phyloP scores from a whole-genome alignment of 1,140 invertebrate species.

The Helicoverpa zea region DNA sequence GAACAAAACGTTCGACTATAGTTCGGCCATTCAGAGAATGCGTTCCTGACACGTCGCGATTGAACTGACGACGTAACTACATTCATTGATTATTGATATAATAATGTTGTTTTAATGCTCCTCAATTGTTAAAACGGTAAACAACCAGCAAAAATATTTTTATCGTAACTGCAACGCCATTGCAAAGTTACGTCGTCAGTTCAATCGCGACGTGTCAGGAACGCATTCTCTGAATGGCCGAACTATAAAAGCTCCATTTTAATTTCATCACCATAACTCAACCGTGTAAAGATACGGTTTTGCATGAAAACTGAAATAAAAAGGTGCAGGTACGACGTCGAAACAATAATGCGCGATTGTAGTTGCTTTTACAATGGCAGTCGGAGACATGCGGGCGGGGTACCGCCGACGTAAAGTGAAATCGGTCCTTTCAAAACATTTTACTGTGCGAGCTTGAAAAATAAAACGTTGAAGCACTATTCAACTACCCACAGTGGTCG shows the following conservation, averaged over 20 bases:
- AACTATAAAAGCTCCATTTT: constrained; percentile 79
- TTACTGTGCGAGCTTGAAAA: constrained; percentile 75
- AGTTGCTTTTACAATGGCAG: constrained; percentile 80
- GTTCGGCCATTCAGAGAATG: no score
- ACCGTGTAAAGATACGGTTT: constrained; percentile 77
- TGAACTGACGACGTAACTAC: no score
- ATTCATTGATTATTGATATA: no score
- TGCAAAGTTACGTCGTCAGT: no score
- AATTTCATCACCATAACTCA: constrained; percentile 81
- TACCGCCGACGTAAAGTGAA: constrained; percentile 70
- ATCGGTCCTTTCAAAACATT: constrained; percentile 86
- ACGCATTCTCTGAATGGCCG: no score
- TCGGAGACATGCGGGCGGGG: constrained; percentile 72
- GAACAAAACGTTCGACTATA: constrained; percentile 68
- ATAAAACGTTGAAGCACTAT: constrained; percentile 74
- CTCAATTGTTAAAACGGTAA: no score
- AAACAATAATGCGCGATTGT: constrained; percentile 85
- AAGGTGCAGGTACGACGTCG: constrained; percentile 72
- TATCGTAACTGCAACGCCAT: no score
- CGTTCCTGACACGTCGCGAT: no score
- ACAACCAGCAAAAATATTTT: no score
- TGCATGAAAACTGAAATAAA: constrained; percentile 77
- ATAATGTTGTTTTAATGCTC: no score
- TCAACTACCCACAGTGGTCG: constrained; percentile 59
- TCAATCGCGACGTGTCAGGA: no score